Percentiles rank a stretch among this genome's conserved stretches.
Evolutionary conservation across 2,797 vertebrate species (phyloP).

Genomic region (Psittacula echo): DNA sequence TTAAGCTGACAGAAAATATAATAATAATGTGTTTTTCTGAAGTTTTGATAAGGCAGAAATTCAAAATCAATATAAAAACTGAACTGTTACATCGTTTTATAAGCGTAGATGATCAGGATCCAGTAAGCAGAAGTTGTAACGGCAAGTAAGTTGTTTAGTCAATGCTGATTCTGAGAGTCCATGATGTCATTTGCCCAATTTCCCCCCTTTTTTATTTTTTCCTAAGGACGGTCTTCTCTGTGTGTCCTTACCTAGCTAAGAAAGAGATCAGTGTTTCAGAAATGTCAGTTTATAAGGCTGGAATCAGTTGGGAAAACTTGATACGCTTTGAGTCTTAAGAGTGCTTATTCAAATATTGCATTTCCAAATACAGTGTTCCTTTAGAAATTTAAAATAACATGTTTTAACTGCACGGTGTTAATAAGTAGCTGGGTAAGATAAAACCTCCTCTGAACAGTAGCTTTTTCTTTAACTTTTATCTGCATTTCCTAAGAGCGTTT

Average conservation of each 20-base stretch:
- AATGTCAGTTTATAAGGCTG: neutral
- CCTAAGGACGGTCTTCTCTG: neutral
- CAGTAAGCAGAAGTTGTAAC: neutral
- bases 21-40: neutral
- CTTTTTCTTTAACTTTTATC: neutral
- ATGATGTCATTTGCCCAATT: neutral
- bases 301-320: neutral
- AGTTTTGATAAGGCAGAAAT: neutral
- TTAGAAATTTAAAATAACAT: neutral
- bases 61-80: neutral
- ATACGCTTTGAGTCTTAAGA: neutral
- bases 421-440: neutral
- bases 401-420: neutral
- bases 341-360: neutral
- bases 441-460: neutral
- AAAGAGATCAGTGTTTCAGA: neutral
- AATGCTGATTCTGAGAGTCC: neutral
- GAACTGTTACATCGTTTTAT: neutral
- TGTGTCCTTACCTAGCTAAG: neutral
- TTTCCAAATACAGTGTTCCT: slow-evolving; percentile 1
- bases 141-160: neutral
- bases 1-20: neutral
- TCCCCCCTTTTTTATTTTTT: neutral
- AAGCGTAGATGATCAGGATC: neutral
- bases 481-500: neutral